Conservation (phyloP, 2,113 vertebrate species). For the Turdus rufiventris region DNA sequence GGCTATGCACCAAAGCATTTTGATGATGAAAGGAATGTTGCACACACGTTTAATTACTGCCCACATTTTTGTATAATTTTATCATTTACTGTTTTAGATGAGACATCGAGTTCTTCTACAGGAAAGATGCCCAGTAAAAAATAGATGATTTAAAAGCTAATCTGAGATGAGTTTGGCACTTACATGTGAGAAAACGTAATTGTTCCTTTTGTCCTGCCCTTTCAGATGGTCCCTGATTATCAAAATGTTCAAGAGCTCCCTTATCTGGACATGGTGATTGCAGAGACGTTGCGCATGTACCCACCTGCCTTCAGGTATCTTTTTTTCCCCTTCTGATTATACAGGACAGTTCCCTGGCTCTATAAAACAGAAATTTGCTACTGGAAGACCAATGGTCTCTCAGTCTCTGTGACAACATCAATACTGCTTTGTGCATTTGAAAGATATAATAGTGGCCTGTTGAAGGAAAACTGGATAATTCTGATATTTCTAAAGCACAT, state of each 20-base stretch:
- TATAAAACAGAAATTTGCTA: neutral
- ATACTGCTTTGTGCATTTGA: neutral
- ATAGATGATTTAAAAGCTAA: slow-evolving; percentile 29
- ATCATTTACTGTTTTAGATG: slow-evolving; percentile 57
- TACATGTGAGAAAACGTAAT: slow-evolving; percentile 15
- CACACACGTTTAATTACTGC: slow-evolving; percentile 60
- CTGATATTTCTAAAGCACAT: neutral
- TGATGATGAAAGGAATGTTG: slow-evolving; percentile 39
- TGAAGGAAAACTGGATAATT: neutral
- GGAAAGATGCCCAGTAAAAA: slow-evolving; percentile 45
- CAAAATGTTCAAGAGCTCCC: slow-evolving; percentile 83
- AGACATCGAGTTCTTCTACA: slow-evolving; percentile 43
- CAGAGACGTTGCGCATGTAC: slow-evolving; percentile 88
- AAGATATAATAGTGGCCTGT: neutral
- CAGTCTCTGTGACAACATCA: neutral
- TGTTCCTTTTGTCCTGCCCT: slow-evolving; percentile 6
- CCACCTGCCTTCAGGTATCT: slow-evolving; percentile 90
- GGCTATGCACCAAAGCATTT: slow-evolving; percentile 1
- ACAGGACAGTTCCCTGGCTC: neutral
- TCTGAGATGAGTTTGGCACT: slow-evolving; percentile 30
- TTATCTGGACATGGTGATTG: slow-evolving; percentile 93
- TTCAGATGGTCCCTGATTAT: slow-evolving; percentile 78
- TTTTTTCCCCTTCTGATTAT: neutral
- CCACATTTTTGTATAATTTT: slow-evolving; percentile 64
- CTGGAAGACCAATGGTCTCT: neutral